These are phyloP conservation scores for Tragelaphus buxtoni DNA, from an alignment of 2,113 vertebrate genomes.

Conservation along the genomic window DNA sequence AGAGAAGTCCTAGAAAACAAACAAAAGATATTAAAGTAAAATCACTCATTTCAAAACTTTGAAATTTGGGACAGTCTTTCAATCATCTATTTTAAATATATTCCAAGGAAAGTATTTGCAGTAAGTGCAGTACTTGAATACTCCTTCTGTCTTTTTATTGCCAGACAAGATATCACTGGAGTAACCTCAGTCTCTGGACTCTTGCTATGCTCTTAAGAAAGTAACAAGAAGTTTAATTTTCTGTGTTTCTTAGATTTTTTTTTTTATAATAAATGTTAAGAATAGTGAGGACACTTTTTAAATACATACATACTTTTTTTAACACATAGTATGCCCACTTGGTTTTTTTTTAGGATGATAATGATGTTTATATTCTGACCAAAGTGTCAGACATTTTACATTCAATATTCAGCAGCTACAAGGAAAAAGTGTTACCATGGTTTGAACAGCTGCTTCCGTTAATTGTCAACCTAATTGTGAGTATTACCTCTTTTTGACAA, in stretches of 20 bases:
- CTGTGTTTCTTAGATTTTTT: neutral
- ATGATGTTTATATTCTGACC: slow-evolving; percentile 97
- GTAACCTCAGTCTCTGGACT: neutral
- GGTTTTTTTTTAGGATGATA: slow-evolving; percentile 90
- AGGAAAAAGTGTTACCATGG: slow-evolving; percentile 96
- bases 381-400: slow-evolving; percentile 99
- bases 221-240: neutral
- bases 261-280: neutral
- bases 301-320: neutral
- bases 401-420: slow-evolving; percentile 97
- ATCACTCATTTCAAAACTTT: neutral
- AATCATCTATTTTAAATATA: neutral
- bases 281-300: neutral
- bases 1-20: neutral
- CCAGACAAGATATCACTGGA: neutral
- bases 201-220: neutral
- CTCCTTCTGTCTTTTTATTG: neutral
- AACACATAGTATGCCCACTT: neutral
- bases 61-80: neutral
- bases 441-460: slow-evolving; percentile 97
- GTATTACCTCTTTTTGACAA: slow-evolving; percentile 69
- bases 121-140: neutral
- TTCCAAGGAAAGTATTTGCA: neutral
- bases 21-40: neutral
- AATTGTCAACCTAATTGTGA: slow-evolving; percentile 96